Percentiles rank a stretch among this genome's conserved stretches.
phyloP scores from a whole-genome alignment of 2,888 invertebrate genomes.

The Acleris sparsana region DNA sequence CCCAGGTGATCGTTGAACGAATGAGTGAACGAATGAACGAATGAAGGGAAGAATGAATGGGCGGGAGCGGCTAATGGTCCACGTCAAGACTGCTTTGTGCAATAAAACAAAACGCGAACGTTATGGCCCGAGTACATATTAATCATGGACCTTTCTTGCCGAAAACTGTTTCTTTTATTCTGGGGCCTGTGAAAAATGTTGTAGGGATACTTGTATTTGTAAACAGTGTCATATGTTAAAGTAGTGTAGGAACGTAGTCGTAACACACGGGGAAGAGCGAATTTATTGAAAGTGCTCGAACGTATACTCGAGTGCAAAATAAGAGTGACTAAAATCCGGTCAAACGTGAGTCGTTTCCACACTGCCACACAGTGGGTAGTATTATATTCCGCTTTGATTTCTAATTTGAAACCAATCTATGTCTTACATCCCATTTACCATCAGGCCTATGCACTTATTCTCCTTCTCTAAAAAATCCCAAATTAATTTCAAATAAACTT shows the following conservation, averaged over 20 bases:
- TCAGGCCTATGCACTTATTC: no score
- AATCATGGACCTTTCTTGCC: slow-evolving; percentile 36
- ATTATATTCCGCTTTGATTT: no score
- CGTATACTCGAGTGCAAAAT: no score
- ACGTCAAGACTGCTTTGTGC: slow-evolving; percentile 68
- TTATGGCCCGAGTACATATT: slow-evolving; percentile 54
- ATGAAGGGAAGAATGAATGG: slow-evolving; percentile 64
- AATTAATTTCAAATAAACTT: neutral
- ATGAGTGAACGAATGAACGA: slow-evolving; percentile 53
- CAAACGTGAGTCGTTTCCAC: no score
- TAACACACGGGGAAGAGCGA: no score
- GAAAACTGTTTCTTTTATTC: slow-evolving; percentile 28
- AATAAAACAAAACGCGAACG: slow-evolving; percentile 72
- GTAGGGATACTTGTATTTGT: slow-evolving; percentile 20
- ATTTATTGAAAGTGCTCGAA: no score
- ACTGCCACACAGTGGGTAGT: no score
- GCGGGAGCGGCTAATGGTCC: slow-evolving; percentile 66
- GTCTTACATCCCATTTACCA: no score
- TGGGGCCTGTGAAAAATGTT: slow-evolving; percentile 29
- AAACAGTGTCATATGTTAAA: slow-evolving; percentile 9
- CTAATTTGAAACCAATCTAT: no score
- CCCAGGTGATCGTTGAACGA: slow-evolving; percentile 74
- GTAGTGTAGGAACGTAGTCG: neutral
- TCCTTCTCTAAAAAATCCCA: neutral
- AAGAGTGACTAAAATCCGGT: no score